These are phyloP conservation scores for Lacerta viridis DNA, from an alignment of 2,797 vertebrate genomes.

Conservation along the genomic window DNA sequence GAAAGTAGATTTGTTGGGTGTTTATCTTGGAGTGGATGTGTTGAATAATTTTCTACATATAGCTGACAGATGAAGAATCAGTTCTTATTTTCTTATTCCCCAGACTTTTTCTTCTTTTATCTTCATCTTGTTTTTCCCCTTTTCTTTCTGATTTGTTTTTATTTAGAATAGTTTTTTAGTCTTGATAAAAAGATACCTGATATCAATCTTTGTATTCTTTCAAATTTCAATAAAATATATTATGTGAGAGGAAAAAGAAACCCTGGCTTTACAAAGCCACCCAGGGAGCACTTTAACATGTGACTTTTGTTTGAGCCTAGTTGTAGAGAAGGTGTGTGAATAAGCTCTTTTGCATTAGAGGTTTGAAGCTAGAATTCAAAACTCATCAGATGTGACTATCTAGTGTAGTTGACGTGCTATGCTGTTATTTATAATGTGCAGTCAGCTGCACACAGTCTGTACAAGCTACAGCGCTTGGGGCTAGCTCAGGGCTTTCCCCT, in stretches of 20 bases:
- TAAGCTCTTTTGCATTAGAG: background rate
- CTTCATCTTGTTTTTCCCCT: no score
- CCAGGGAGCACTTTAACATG: background rate
- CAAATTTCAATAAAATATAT: no score
- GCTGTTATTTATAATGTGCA: background rate
- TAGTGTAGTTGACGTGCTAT: background rate
- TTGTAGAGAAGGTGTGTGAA: background rate
- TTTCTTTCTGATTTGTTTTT: no score
- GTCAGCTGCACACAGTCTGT: background rate
- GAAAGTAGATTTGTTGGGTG: no score
- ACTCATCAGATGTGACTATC: background rate
- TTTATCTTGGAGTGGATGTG: no score
- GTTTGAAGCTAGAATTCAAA: background rate
- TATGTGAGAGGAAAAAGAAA: background rate
- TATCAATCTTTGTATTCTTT: no score
- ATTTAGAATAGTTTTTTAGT: no score
- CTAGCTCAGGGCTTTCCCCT: slow-evolving; percentile 40
- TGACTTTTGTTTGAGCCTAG: background rate
- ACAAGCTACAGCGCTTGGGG: background rate
- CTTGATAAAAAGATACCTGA: no score
- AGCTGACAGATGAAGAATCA: no score
- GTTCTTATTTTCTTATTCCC: no score
- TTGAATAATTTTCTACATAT: no score
- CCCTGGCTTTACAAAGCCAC: background rate
- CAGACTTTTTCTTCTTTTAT: no score